Evolutionary conservation across 1,140 invertebrate species (phyloP).

Genomic region (Thalassaphorura encarpata): DNA sequence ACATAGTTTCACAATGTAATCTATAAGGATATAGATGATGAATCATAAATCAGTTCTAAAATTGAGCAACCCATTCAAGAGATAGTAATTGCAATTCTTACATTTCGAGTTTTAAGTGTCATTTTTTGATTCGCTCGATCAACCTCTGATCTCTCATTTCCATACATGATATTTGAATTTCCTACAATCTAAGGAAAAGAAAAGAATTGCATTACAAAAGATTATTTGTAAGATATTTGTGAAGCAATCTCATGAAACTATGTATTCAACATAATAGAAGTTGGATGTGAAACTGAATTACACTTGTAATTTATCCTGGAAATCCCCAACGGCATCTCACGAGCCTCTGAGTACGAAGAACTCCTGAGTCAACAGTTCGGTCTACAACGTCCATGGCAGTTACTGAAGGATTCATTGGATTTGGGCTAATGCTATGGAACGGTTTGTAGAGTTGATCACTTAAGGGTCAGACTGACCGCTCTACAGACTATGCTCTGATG

Average conservation of each 20-base stretch:
- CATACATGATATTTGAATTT: conserved; percentile 81
- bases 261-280: neutral
- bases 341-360: conserved; percentile 79
- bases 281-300: conserved; percentile 5
- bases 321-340: conserved; percentile 92
- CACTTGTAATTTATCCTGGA: conserved; percentile 64
- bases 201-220: conserved; percentile 1
- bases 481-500: too few species aligned
- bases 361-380: conserved; percentile 67
- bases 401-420: conserved; percentile 92
- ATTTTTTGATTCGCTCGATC: conserved; percentile 71
- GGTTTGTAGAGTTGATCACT: too few species aligned
- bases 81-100: too few species aligned
- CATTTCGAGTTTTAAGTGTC: conserved; percentile 84
- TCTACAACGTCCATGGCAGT: conserved; percentile 93
- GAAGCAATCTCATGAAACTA: neutral
- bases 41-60: neutral
- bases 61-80: neutral
- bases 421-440: too few species aligned
- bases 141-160: conserved; percentile 86
- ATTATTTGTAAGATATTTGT: neutral
- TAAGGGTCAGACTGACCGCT: too few species aligned
- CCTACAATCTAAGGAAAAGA: conserved; percentile 67
- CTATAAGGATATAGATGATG: conserved; percentile 39
- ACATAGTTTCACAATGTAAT: conserved; percentile 80